These are phyloP conservation scores for Apogon talboti DNA, from an alignment of 2,797 vertebrate species.

Conservation along the genomic window DNA sequence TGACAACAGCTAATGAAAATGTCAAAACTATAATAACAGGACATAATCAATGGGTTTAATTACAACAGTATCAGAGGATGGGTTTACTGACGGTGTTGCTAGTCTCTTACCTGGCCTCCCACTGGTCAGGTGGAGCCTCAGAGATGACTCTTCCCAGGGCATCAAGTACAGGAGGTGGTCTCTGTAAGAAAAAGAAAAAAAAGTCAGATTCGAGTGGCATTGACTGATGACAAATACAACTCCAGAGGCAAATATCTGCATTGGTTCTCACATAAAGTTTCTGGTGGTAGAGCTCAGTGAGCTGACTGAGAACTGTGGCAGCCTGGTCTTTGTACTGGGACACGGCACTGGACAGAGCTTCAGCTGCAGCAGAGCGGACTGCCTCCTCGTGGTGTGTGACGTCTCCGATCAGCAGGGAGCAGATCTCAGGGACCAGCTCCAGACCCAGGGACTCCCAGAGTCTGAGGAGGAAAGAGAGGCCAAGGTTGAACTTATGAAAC, in stretches of 20 bases:
- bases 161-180: slow-evolving; percentile 95
- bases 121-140: slow-evolving; percentile 96
- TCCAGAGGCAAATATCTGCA: too few relatives aligned
- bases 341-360: slow-evolving; percentile 92
- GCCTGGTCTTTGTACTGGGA: slow-evolving; percentile 91
- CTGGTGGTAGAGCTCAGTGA: slow-evolving; percentile 95
- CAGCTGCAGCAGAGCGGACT: slow-evolving; percentile 90
- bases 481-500: not conserved
- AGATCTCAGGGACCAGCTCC: slow-evolving; percentile 92
- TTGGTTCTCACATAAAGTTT: slow-evolving; percentile 92
- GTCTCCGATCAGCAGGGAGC: slow-evolving; percentile 92
- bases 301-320: slow-evolving; percentile 88
- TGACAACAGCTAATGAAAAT: too few relatives aligned
- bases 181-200: slow-evolving; percentile 76
- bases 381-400: slow-evolving; percentile 94
- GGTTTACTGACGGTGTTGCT: too few relatives aligned
- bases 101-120: slow-evolving; percentile 93
- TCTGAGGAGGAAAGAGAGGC: slow-evolving; percentile 69
- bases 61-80: too few relatives aligned
- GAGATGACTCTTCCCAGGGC: slow-evolving; percentile 96
- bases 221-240: too few relatives aligned
- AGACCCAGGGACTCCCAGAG: slow-evolving; percentile 92
- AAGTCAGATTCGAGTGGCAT: not conserved
- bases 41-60: too few relatives aligned
- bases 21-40: too few relatives aligned